Evolutionary conservation across 2,888 invertebrate genomes (phyloP), one percentile per base, ranked within the genome.

Genomic region (Cephus rjabovi): DNA sequence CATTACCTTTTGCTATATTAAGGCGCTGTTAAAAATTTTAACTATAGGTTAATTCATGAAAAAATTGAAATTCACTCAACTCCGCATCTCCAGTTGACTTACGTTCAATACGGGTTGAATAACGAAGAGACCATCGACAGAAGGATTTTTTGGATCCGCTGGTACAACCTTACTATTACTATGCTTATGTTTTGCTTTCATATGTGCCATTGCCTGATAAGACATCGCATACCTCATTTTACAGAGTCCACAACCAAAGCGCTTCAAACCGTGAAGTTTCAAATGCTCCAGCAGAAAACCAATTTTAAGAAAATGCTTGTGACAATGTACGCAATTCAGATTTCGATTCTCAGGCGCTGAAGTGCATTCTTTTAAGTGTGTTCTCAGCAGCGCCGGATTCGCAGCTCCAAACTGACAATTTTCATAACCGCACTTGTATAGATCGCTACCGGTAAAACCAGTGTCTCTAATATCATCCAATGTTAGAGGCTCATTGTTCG

Each of bases 221-320:
- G 88, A 83, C 34, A 88, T 80, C 0, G 90, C 80, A 71, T 86
- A 91, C 35, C 89, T 86, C 35, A 92, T 88, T 69, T 92, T 89
- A 85, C 96, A 96, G 35, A 95, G 75, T 9, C 93, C 93, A 85
- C 96, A 96, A 12, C 93, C 92, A 81, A 93, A 95, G 12, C 94
- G 91, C 82, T 93, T 93, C 0, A 93, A 89, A 0, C 94, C 94
- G 81, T 96, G 96, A 3, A 91, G 87, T 81, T 93, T 93, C 30
- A 95, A 89, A 86, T 96, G 95, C 11, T 94, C 93, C 15, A 93
- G 85, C 33, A 95, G 90, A 69, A 92, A 91, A 1, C 90, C 87
- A 1, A 90, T 83, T 73, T 91, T 92, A 79, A 92, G 92, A 75
- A 93, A 92, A 11, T 85, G 83, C 81, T 93, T 93, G 30, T 88